Evolutionary conservation across 2,113 vertebrate genomes (phyloP).

Genomic region (Onychostruthus taczanowskii): DNA sequence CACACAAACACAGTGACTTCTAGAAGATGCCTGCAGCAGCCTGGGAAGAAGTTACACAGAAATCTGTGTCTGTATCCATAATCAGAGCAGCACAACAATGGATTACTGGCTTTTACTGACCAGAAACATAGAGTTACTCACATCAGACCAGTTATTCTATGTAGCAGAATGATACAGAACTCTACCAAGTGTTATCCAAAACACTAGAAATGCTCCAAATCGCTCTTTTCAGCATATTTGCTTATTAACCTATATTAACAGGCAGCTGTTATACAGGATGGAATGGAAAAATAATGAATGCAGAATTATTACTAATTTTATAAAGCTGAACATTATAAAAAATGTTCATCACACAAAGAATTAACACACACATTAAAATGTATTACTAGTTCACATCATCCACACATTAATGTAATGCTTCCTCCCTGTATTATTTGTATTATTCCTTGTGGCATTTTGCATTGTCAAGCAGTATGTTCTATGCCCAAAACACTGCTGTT

Average conservation of each 20-base stretch:
- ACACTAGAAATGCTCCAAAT: not conserved
- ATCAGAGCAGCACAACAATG: not conserved
- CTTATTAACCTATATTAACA: not conserved
- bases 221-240: not conserved
- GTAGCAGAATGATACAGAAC: not conserved
- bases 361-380: not conserved
- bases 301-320: not conserved
- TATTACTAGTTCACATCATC: not conserved
- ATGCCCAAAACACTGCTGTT: not conserved
- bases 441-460: conserved; percentile 17
- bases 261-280: not conserved
- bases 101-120: not conserved
- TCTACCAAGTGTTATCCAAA: not conserved
- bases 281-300: not conserved
- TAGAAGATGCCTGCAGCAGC: not conserved
- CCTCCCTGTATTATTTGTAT: not conserved
- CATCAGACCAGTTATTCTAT: not conserved
- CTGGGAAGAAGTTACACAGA: not conserved
- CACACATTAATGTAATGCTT: not conserved
- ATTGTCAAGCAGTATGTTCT: not conserved
- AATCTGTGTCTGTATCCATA: not conserved
- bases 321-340: not conserved
- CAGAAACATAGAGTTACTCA: not conserved
- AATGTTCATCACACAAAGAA: not conserved
- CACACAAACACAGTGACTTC: not conserved